Evolutionary conservation across 2,888 invertebrate species (phyloP).

Genomic region (Parnassius glacialis): DNA sequence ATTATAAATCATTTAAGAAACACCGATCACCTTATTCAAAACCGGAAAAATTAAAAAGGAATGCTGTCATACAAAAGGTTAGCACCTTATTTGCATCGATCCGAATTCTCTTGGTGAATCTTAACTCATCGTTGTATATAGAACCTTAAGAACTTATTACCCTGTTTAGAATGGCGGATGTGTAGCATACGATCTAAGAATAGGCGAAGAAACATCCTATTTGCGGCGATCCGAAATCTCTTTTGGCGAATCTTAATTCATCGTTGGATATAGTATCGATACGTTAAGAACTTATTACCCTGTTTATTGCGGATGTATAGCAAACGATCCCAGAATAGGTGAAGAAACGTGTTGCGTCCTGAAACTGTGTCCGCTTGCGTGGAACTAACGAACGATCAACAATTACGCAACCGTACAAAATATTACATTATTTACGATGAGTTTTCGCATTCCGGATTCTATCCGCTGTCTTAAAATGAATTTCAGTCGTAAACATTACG

Average conservation of each 20-base stretch:
- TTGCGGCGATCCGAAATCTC: too few relatives aligned
- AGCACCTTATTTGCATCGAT: too few relatives aligned
- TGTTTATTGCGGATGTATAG: constrained; percentile 1
- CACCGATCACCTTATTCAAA: too few relatives aligned
- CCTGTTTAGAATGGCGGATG: constrained; percentile 4
- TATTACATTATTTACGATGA: constrained; percentile 17
- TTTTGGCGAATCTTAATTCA: too few relatives aligned
- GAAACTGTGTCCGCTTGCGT: constrained; percentile 13
- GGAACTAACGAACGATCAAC: constrained; percentile 17
- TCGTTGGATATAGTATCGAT: too few relatives aligned
- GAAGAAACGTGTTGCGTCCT: constrained; percentile 5
- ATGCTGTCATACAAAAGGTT: too few relatives aligned
- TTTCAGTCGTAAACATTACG: constrained; percentile 2
- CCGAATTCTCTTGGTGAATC: too few relatives aligned
- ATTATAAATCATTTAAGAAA: too few relatives aligned
- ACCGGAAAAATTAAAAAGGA: too few relatives aligned
- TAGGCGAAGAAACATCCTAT: neutral
- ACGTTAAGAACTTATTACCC: too few relatives aligned
- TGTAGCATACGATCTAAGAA: constrained; percentile 10
- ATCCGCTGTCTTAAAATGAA: constrained; percentile 1
- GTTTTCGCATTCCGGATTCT: constrained; percentile 8
- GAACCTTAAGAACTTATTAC: too few relatives aligned
- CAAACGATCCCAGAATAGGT: constrained; percentile 9
- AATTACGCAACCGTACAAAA: constrained; percentile 22
- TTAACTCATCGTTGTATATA: too few relatives aligned